A percentile compares a stretch with the other conserved stretches of the same genome.
Conservation (phyloP, 2,797 vertebrate species). For the Masticophis lateralis region DNA sequence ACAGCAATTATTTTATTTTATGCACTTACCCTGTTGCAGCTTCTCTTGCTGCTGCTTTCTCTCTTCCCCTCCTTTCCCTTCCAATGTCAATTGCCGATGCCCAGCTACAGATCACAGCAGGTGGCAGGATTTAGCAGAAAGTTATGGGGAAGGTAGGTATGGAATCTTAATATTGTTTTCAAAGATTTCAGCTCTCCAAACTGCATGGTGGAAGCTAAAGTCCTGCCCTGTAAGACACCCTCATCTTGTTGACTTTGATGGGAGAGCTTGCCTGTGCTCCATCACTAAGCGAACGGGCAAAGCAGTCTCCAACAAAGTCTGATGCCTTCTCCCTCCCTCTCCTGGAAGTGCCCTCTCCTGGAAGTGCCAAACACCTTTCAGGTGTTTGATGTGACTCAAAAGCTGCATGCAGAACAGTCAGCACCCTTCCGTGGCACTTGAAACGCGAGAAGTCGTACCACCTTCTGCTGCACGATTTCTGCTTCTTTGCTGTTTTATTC, state of each 20-base stretch:
- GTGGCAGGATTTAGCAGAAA: neutral
- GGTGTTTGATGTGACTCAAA: neutral
- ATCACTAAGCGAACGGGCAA: neutral
- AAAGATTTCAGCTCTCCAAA: neutral
- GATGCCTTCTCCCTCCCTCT: neutral
- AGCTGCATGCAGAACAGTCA: neutral
- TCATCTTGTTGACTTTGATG: neutral
- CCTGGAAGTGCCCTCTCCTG: neutral
- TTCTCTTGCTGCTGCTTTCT: constrained; percentile 43
- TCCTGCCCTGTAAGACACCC: neutral
- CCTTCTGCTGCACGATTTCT: neutral
- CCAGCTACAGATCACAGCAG: neutral
- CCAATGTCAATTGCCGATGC: neutral
- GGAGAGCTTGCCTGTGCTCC: neutral
- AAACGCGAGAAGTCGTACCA: neutral
- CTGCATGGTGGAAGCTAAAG: neutral
- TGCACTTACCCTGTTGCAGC: constrained; percentile 39
- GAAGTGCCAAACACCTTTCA: neutral
- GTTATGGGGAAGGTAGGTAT: neutral
- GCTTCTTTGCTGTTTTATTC: neutral
- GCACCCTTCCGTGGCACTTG: neutral
- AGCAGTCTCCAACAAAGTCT: neutral
- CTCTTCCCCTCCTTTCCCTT: neutral
- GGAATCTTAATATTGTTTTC: neutral
- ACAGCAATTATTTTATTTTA: constrained; percentile 73